Evolutionary conservation across 2,888 invertebrate species (phyloP), one percentile per base, ranked within the genome.

Genomic region (Yponomeuta evonymella): DNA sequence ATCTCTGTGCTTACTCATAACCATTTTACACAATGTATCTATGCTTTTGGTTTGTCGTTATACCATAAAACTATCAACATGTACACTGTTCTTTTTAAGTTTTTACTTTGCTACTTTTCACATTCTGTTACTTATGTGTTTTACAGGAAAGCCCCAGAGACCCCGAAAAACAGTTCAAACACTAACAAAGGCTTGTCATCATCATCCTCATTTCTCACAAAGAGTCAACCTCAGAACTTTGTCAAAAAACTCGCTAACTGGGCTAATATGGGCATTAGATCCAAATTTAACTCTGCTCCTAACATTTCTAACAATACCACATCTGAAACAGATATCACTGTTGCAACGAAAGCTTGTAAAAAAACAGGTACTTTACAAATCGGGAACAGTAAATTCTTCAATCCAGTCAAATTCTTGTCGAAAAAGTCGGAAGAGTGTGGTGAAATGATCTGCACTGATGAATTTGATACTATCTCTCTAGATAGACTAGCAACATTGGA

Each of bases 171-270:
- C 78, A 87, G 83, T 89, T 15, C 5, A 15, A 58, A 58, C 51
- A 58, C 51, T 58, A 58, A 58, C 51, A 90, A 91, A 83, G 86
- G 90, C 89, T 84, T 85, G 76, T 78, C 87, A 81, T 83, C 89
- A 83, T 87, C 90, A 78, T 85, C 90, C 82, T 90, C 90, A 75
- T 84, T 85, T 78, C 76, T 91, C 87, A 90, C 86, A 78, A 90
- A 90, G 82, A 64, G 78, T 79, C 85, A 88, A 79, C 82, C 87
- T 77, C 89, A 88, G 80, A 91, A 89, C 86, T 91, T 92, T 82
- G 92, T 91, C 72, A 88, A 90, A 88, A 90, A 89, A 88, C 88
- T 93, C 86, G 92, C 93, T 85, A 90, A 92, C 58, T 92, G 58
- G 48, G 65, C 33, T 33, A 91, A 89, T 89, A 89, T 92, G 83